Base-by-base conservation (phyloP, 2,797 vertebrate species). In the Enteromius viviparus region DNA sequence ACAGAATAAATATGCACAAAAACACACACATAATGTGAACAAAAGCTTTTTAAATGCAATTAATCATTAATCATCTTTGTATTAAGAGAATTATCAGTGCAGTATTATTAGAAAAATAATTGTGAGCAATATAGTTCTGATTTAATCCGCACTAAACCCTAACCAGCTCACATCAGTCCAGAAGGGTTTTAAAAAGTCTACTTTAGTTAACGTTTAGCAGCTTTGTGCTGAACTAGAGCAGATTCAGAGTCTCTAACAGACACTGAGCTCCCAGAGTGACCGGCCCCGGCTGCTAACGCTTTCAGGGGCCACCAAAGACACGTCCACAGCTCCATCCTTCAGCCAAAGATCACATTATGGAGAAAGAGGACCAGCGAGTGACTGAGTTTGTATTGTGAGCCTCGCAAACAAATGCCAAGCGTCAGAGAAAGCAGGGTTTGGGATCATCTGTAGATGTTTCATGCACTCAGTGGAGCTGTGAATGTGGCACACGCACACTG, bases 261-360 rank as follows among this genome's bases (percentile, higher is more conserved):
- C 78, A 42, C 34, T 4, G 49, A 55, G 37, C 34, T 80, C 66
- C 37, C 66, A 21, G 12, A 1, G 23, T 6, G 51, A 60, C 51
- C 3, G 11, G 6, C 51, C 66, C 78, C 45, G 19, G 37, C 66
- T 58, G 51, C 66, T 47, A 69, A 80, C 71, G 78, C 66, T 71
- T 80, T 80, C 66, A 70, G 66, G 58, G 78, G 66, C 51, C 78
- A 80, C 78, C 45, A n/a, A 80, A 80, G 66, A 70, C 37, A 58
- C 34, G 40, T 80, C 66, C 21, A 2, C 78, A 10, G 78, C 78
- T 40, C 34, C 17, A 29, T 79, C 77, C 47, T 40, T 68, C 77
- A 79, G 64, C 32, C 65, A 2, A 8, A 55, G n/a, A 79, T 55
- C 47, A 55, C 78, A 69, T 79, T 40, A 68, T 53, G 34, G 34